Conservation (phyloP, 1,140 invertebrate species). For the Littorina saxatilis region DNA sequence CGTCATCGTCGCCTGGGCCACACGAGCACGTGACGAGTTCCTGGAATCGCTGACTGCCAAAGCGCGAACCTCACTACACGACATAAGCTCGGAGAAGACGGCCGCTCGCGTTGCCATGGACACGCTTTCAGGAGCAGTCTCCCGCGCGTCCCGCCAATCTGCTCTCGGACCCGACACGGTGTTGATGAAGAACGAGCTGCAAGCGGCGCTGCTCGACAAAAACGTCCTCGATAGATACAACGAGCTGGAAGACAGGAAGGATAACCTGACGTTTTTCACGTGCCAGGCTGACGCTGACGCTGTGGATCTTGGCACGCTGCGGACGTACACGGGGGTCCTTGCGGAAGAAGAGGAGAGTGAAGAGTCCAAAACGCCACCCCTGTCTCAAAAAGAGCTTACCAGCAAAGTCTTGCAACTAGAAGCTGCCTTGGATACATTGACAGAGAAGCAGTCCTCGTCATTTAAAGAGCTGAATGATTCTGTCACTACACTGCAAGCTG, state of each 20-base stretch:
- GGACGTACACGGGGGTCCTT: constrained; percentile 5
- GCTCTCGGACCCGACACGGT: background rate
- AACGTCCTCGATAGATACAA: background rate
- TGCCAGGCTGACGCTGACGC: background rate
- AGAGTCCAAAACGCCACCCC: too few species aligned
- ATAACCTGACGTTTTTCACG: background rate
- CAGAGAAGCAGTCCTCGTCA: background rate
- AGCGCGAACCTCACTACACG: background rate
- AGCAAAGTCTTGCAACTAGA: too few species aligned
- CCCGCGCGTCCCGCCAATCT: background rate
- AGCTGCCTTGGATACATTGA: too few species aligned
- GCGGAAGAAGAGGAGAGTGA: background rate
- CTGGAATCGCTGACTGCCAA: constrained; percentile 9
- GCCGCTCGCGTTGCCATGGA: background rate
- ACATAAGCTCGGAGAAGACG: background rate
- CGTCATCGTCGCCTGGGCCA: background rate
- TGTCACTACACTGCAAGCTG: background rate
- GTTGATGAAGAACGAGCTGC: constrained; percentile 11
- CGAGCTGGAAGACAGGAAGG: background rate
- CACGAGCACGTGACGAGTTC: constrained; percentile 25
- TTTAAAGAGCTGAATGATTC: background rate
- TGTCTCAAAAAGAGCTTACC: too few species aligned
- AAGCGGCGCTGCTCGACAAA: background rate
- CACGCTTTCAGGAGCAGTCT: background rate
- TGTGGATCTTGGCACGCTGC: background rate